Percentiles rank a stretch among this genome's conserved stretches.
Conservation (phyloP, 1,140 invertebrate genomes). For the Psilanteris sp. region DNA sequence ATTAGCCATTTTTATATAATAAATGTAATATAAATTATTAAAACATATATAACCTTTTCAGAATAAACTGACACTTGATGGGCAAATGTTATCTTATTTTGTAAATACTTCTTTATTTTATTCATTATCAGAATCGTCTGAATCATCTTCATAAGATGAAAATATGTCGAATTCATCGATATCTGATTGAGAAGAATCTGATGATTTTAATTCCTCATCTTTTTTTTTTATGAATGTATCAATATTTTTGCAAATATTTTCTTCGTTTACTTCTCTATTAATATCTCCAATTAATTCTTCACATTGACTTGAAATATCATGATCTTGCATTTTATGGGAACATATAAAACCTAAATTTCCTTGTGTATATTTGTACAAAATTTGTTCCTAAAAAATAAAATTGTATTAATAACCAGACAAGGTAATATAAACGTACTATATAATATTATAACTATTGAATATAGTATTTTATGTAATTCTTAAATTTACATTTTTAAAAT, state of each 20-base stretch:
- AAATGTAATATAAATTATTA: too few relatives aligned
- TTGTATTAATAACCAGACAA: conserved; percentile 1
- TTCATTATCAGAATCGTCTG: too few relatives aligned
- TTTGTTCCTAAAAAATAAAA: conserved; percentile 14
- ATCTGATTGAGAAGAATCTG: conserved; percentile 21
- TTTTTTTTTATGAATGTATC: too few relatives aligned
- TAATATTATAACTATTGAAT: neutral
- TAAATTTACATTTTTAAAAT: conserved; percentile 5
- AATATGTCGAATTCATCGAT: conserved; percentile 22
- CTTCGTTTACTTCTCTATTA: conserved; percentile 3
- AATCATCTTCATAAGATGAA: conserved; percentile 19
- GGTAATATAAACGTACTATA: neutral
- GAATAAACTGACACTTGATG: too few relatives aligned
- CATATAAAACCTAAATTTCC: conserved; percentile 37
- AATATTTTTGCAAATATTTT: conserved; percentile 6
- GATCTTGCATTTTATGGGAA: too few relatives aligned
- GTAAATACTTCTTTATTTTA: too few relatives aligned
- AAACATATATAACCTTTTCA: too few relatives aligned
- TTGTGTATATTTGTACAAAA: conserved; percentile 21
- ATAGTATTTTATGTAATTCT: too few relatives aligned
- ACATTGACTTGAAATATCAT: too few relatives aligned
- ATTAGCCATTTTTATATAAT: too few relatives aligned
- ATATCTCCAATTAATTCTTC: too few relatives aligned
- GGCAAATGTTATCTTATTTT: conserved; percentile 7
- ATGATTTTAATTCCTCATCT: conserved; percentile 8